Evolutionary conservation across 2,797 vertebrate species (phyloP), one percentile per base, ranked within the genome.

Genomic region (Syngnathus acus): DNA sequence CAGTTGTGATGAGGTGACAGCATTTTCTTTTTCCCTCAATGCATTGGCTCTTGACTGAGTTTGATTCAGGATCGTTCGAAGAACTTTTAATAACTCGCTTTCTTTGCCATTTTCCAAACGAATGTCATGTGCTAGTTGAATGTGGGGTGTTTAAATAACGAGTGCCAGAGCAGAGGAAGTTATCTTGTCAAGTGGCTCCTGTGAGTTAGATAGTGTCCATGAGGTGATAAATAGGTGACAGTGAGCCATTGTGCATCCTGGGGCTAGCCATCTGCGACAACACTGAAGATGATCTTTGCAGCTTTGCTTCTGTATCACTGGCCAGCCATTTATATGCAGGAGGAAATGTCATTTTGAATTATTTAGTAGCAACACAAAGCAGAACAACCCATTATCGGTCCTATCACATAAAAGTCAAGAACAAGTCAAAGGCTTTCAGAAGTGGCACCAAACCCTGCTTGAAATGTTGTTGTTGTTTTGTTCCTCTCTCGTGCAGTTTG

Each of bases 181-280:
- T 82, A 70, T 65, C 70, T 81, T 59, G 81, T 84, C 85, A 76
- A 47, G 66, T 65, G 64, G 68, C 68, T 66, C 50, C 60, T 45
- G 53, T 59, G 72, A 76, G 73, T 78, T 72, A 80, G 77, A 69
- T 42, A 43, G 73, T 82, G 84, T 82, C 84, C 81, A 82, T 59
- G 72, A 87, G 80, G 82, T 79, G 86, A 81, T 87, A 82, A 87
- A 80, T 84, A 79, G 86, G 84, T 85, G 79, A 78, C 40, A 6
- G 71, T 54, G 72, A 78, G 72, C 73, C 73, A 73, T 64, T 65
- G 72, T 80, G 26, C 70, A 58, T 75, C 79, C 78, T 39, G 72
- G 60, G 65, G 74, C 68, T 1, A 9, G 70, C 81, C 86, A 78
- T 86, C 86, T 85, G 82, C 6, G 37, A 14, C 38, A 43, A 62